Percentiles rank a stretch among this genome's conserved stretches.
Evolutionary conservation across 2,113 vertebrate genomes (phyloP).

Genomic region (Collichthys lucidus): DNA sequence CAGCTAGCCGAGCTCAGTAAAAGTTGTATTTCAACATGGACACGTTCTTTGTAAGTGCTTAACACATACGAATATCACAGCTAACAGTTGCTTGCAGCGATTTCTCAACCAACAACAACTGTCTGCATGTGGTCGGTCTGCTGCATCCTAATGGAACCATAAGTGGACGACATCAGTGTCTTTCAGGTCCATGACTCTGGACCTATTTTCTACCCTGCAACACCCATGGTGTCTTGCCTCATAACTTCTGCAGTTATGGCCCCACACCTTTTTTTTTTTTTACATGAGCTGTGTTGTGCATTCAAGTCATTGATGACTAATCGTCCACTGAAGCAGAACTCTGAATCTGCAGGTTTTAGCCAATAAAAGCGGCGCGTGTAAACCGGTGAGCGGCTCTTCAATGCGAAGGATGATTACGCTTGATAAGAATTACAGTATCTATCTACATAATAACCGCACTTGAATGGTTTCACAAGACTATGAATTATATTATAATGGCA

Average conservation of each 20-base stretch:
- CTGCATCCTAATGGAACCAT: background rate
- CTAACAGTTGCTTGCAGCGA: background rate
- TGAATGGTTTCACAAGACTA: background rate
- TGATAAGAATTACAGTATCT: conserved; percentile 13
- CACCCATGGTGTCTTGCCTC: background rate
- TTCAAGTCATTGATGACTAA: background rate
- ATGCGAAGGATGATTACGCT: background rate
- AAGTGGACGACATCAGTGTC: background rate
- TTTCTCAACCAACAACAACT: background rate
- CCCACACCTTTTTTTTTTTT: no score
- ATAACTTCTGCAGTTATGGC: no score
- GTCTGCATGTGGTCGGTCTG: background rate
- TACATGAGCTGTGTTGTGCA: no score
- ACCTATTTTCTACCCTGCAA: background rate
- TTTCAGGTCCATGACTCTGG: background rate
- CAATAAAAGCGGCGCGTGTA: background rate
- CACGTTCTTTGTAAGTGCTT: background rate
- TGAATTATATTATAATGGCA: background rate
- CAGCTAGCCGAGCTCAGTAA: background rate
- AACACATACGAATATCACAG: background rate
- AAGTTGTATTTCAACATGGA: background rate
- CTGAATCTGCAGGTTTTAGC: background rate
- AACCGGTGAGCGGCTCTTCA: background rate
- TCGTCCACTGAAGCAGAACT: background rate
- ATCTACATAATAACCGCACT: conserved; percentile 5